These are phyloP conservation scores for Spilarctia lutea DNA, from an alignment of 2,888 invertebrate genomes.

Conservation along the genomic window DNA sequence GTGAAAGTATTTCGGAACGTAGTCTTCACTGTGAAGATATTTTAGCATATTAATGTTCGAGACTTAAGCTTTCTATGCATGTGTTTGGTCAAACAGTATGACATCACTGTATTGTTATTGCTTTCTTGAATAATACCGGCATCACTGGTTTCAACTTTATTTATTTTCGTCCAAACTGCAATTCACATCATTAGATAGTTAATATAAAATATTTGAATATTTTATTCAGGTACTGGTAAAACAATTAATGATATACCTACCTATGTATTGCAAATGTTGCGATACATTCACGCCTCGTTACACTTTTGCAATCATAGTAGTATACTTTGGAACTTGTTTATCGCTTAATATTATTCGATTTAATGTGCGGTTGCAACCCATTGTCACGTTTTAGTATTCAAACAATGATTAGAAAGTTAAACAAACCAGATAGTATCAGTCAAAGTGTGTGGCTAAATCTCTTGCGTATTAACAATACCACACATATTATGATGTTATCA, in stretches of 20 bases:
- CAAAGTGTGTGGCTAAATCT: constrained; percentile 43
- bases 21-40: constrained; percentile 77
- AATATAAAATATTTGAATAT: constrained; percentile 57
- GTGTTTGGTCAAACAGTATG: constrained; percentile 56
- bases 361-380: constrained; percentile 50
- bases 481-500: constrained; percentile 67
- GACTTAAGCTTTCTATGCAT: constrained; percentile 78
- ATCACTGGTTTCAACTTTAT: constrained; percentile 27
- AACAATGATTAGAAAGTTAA: constrained; percentile 78
- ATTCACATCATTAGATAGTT: constrained; percentile 29
- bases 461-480: constrained; percentile 61
- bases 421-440: constrained; percentile 60
- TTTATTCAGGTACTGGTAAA: constrained; percentile 55
- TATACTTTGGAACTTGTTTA: constrained; percentile 54
- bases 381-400: constrained; percentile 66
- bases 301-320: constrained; percentile 61
- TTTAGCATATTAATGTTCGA: constrained; percentile 81
- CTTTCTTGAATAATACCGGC: constrained; percentile 40
- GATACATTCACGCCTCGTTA: constrained; percentile 59
- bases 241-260: constrained; percentile 55
- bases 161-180: constrained; percentile 10
- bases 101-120: constrained; percentile 59
- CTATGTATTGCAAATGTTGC: constrained; percentile 51
- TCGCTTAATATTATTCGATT: constrained; percentile 52
- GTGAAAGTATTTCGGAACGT: constrained; percentile 83